Conservation (phyloP, 1,140 invertebrate species). For the Lasioglossum baleicum region DNA sequence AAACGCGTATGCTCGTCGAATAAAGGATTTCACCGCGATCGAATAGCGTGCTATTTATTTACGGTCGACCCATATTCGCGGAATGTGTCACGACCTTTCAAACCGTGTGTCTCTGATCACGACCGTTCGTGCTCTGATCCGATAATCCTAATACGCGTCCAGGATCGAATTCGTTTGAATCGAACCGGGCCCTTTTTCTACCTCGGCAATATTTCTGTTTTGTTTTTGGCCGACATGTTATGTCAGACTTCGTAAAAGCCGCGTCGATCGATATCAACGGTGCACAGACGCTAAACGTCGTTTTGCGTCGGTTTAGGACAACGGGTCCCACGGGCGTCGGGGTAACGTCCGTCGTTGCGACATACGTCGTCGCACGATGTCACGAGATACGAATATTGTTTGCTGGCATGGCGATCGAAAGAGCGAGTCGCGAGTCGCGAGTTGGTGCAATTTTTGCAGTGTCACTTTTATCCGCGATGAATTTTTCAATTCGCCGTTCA, state of each 20-base stretch:
- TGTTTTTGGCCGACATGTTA: neutral
- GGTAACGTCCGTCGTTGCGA: no score
- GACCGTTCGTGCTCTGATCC: no score
- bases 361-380: neutral
- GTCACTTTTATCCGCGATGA: no score
- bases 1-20: neutral
- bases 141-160: neutral
- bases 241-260: neutral
- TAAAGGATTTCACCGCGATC: neutral
- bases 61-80: slow-evolving; percentile 3
- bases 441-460: no score
- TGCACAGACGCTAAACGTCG: neutral
- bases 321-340: neutral
- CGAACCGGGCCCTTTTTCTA: neutral
- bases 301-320: neutral
- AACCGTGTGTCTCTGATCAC: no score
- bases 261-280: neutral
- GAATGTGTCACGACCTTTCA: slow-evolving; percentile 10
- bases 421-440: no score
- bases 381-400: no score
- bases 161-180: no score
- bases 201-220: neutral
- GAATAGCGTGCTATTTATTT: slow-evolving; percentile 16
- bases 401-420: no score
- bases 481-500: no score